These are phyloP conservation scores for Herminia tarsipennalis DNA, from an alignment of 2,888 invertebrate species.

Conservation along the genomic window DNA sequence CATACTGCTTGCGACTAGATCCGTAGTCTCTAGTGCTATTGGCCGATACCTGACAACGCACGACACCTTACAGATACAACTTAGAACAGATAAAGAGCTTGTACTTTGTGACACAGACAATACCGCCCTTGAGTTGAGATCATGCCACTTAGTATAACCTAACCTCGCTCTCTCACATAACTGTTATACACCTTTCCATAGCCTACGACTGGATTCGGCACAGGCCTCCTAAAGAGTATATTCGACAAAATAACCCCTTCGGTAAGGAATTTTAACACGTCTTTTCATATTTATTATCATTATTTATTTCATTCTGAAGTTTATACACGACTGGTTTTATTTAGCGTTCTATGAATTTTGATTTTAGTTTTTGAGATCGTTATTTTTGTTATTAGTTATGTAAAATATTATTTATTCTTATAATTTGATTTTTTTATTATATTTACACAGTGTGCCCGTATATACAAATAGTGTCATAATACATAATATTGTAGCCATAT, in stretches of 20 bases:
- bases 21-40: constrained; percentile 84
- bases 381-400: constrained; percentile 70
- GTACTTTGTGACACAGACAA: constrained; percentile 85
- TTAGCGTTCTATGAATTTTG: constrained; percentile 66
- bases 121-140: constrained; percentile 72
- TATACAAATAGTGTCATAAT: constrained; percentile 73
- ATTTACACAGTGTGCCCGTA: constrained; percentile 81
- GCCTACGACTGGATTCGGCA: constrained; percentile 86
- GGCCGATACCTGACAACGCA: constrained; percentile 83
- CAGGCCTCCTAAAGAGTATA: constrained; percentile 86
- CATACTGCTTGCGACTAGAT: constrained; percentile 85
- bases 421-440: constrained; percentile 56
- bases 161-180: constrained; percentile 83
- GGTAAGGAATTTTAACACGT: constrained; percentile 86
- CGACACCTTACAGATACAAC: constrained; percentile 82
- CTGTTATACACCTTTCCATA: constrained; percentile 85
- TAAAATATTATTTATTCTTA: constrained; percentile 53
- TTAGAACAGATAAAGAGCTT: constrained; percentile 83
- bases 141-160: constrained; percentile 79
- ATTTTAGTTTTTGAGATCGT: constrained; percentile 70
- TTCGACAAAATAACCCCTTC: constrained; percentile 87
- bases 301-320: constrained; percentile 69
- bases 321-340: constrained; percentile 65
- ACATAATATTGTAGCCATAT: constrained; percentile 73
- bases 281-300: constrained; percentile 70